Conservation (phyloP, 2,797 vertebrate species). For the Sebastes flavidus region DNA sequence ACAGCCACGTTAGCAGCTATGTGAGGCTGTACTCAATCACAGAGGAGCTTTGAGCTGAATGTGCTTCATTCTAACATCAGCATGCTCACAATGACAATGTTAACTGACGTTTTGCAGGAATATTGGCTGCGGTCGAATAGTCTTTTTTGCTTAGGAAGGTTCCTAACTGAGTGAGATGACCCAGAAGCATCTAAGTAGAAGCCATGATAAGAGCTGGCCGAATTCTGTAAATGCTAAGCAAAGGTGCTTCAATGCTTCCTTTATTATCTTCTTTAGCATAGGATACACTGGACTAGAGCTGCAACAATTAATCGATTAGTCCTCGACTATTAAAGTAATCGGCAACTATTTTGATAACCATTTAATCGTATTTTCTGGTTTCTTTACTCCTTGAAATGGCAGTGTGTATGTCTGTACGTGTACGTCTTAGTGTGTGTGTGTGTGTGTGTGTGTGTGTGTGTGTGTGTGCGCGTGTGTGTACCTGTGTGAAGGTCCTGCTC, state of each 20-base stretch:
- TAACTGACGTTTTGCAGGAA: not conserved
- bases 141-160: not conserved
- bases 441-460: not conserved
- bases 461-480: constrained; percentile 30
- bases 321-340: no score
- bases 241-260: not conserved
- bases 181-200: not conserved
- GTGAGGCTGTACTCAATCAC: no score
- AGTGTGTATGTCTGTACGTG: not conserved
- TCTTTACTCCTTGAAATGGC: not conserved
- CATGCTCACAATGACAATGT: no score
- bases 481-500: constrained; percentile 90
- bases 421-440: not conserved
- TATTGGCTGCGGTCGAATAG: not conserved
- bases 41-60: no score
- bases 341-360: no score
- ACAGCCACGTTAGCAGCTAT: no score
- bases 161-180: not conserved
- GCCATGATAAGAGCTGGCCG: not conserved
- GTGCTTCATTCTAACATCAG: no score
- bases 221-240: not conserved
- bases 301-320: no score
- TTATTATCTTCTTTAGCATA: not conserved
- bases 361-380: no score
- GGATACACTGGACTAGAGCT: not conserved